Evolutionary conservation across 2,113 vertebrate species (phyloP), one percentile per base, ranked within the genome.

Genomic region (Fulmarus glacialis): DNA sequence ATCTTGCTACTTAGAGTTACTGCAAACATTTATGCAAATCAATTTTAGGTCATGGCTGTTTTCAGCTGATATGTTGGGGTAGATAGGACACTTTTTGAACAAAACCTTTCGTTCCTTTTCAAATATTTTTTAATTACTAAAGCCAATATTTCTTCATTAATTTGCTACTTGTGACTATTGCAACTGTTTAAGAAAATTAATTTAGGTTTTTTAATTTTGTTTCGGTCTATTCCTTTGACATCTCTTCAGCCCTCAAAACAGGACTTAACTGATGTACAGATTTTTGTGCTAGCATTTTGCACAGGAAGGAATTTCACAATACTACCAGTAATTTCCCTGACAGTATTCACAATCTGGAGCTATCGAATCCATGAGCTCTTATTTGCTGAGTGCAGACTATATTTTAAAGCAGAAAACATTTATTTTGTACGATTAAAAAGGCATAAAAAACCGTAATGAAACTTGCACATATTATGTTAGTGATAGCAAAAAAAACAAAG

Each of bases 391-490:
- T 26, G 60, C 34, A 92, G n/a, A 42, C 40, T 82, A 12, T 23
- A 43, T 86, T 93, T 92, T 88, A 82, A 90, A 88, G 50, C 16
- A 40, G 20, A 42, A 55, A 90, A 45, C 16, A 38, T 86, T 82
- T 55, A 82, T 93, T 95, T 94, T 73, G 32, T 87, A 32, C 66
- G 11, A 82, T 66, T 89, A 73, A 80, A 91, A 97, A 73, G 34
- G 71, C 40, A 71, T 70, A 11, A 93, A 92, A 42, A 93, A 42
- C 6, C 5, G 20, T 91, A 83, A 72, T 67, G 50, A 85, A 93
- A 82, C 40, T 80, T 77, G 34, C 42, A 88, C 29, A 42, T 62
- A 67, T 43, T 88, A 64, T 30, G 42, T 83, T 70, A 62, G 79
- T 62, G 42, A 45, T 38, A 85, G 84, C 29, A 32, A 92, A 71